A percentile compares a stretch with the other conserved stretches of the same genome.
phyloP scores from a whole-genome alignment of 2,888 invertebrate genomes.

The Eilema depressum region DNA sequence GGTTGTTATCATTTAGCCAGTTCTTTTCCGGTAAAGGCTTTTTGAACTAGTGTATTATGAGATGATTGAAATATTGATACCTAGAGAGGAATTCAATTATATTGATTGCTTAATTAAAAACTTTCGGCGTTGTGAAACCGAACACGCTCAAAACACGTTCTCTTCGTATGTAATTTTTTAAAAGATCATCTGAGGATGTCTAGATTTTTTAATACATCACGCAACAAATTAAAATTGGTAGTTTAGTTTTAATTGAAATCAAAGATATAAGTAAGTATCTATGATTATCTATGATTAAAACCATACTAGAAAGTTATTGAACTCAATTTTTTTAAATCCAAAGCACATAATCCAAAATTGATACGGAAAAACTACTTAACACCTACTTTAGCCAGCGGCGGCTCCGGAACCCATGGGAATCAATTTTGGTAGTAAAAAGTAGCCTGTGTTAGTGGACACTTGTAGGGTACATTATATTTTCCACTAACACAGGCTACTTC shows the following conservation, averaged over 20 bases:
- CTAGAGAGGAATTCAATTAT: neutral
- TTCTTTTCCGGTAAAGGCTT: neutral
- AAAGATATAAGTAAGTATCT: neutral
- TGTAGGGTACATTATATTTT: too few species aligned
- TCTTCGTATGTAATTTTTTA: neutral
- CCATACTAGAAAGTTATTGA: neutral
- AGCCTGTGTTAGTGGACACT: too few species aligned
- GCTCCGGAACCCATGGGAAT: neutral
- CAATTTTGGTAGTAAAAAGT: neutral
- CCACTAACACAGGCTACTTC: too few species aligned
- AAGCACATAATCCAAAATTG: neutral
- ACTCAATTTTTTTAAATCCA: neutral
- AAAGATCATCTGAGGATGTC: neutral
- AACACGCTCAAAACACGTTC: neutral
- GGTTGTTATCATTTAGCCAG: neutral
- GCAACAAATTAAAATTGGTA: neutral
- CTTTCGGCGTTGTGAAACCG: constrained; percentile 8
- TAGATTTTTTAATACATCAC: neutral
- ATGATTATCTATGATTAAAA: neutral
- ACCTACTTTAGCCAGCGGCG: accelerated
- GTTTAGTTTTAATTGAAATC: neutral
- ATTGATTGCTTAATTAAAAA: neutral
- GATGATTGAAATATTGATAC: neutral
- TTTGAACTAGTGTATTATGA: neutral
- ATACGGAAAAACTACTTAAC: neutral